Percentiles rank a stretch among this genome's conserved stretches.
These are phyloP conservation scores for Drosophila sp. DNA, from an alignment of 1,140 invertebrate genomes.

Conservation along the genomic window DNA sequence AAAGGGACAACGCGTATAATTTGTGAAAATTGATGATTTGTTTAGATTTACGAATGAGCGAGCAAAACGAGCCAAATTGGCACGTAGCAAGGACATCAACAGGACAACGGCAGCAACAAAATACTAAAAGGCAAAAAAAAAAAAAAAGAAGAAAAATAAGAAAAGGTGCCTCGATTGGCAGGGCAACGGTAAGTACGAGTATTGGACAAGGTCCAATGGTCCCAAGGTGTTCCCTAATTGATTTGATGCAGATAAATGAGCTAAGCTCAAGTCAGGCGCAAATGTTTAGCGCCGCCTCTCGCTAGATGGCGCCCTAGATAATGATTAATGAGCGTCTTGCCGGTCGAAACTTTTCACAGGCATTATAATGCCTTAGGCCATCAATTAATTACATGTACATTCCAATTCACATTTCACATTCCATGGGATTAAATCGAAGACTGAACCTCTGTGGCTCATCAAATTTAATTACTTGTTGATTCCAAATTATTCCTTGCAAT, in stretches of 20 bases:
- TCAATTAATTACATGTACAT: constrained; percentile 36
- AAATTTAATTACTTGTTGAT: constrained; percentile 75
- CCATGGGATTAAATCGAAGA: neutral
- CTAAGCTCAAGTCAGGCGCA: constrained; percentile 40
- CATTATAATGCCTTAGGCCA: constrained; percentile 31
- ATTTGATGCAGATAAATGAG: constrained; percentile 82
- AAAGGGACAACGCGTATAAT: constrained; percentile 65
- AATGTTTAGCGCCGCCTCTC: constrained; percentile 3
- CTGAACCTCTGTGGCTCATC: constrained; percentile 1
- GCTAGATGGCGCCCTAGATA: constrained; percentile 59
- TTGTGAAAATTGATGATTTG: constrained; percentile 84
- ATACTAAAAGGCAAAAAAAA: no score
- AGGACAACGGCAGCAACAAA: constrained; percentile 20
- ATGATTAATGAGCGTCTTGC: constrained; percentile 68
- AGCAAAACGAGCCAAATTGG: constrained; percentile 81
- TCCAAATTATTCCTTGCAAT: constrained; percentile 45
- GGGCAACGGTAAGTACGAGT: constrained; percentile 29
- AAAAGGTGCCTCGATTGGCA: constrained; percentile 40
- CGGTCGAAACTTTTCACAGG: constrained; percentile 16
- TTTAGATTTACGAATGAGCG: constrained; percentile 83
- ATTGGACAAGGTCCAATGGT: constrained; percentile 29
- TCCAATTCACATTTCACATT: constrained; percentile 11
- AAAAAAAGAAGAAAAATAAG: constrained; percentile 14
- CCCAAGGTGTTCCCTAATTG: constrained; percentile 77
- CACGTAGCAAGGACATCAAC: constrained; percentile 62